phyloP scores from a whole-genome alignment of 2,888 invertebrate genomes.

The Hydraecia micacea region DNA sequence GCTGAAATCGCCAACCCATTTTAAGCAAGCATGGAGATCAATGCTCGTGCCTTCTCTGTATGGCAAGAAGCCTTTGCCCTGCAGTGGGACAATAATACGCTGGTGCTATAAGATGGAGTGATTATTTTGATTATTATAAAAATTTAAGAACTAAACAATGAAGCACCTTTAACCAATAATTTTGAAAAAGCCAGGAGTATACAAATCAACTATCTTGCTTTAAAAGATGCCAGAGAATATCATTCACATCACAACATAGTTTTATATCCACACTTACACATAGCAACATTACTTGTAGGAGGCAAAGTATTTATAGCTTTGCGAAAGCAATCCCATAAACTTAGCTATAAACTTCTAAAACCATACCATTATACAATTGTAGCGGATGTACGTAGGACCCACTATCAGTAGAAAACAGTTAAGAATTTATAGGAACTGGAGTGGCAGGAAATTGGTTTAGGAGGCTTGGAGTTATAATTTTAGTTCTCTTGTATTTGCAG shows the following conservation, averaged over 20 bases:
- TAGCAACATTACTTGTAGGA: conserved; percentile 21
- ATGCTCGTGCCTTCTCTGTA: too few species aligned
- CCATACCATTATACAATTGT: conserved; percentile 44
- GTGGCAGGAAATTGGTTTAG: conserved; percentile 52
- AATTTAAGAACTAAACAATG: neutral
- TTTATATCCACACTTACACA: neutral
- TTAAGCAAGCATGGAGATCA: too few species aligned
- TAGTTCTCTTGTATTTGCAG: conserved; percentile 9
- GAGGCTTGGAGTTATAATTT: conserved; percentile 26
- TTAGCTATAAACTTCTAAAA: conserved; percentile 43
- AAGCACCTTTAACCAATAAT: neutral
- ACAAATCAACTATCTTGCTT: neutral
- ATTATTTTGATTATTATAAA: neutral
- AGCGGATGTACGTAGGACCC: conserved; percentile 39
- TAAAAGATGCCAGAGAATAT: too few species aligned
- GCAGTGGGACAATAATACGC: too few species aligned
- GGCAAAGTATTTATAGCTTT: conserved; percentile 38
- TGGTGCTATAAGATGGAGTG: neutral
- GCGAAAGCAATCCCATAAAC: conserved; percentile 53
- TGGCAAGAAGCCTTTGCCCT: too few species aligned
- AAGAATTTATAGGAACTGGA: conserved; percentile 38
- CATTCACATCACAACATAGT: neutral
- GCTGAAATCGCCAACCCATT: too few species aligned
- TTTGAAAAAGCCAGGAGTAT: neutral
- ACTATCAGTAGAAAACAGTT: conserved; percentile 44